Conservation (phyloP, 2,888 invertebrate species). For the Drosophila percnosoma region DNA sequence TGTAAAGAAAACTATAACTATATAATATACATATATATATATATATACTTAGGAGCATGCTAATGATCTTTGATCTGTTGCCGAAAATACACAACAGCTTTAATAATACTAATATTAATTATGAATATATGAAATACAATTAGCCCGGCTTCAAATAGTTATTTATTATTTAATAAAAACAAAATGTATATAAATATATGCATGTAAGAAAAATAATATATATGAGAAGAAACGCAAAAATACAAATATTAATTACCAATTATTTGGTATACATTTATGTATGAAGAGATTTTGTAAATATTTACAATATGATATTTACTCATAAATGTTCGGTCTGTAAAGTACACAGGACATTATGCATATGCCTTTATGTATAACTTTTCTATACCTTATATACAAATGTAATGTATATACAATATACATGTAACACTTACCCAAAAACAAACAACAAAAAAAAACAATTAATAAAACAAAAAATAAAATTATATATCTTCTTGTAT, state of each 20-base stretch:
- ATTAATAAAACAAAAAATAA: conserved; percentile 26
- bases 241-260: conserved; percentile 21
- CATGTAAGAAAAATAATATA: background rate
- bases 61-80: conserved; percentile 18
- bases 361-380: conserved; percentile 1
- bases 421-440: conserved; percentile 17
- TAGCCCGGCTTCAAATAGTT: conserved; percentile 57
- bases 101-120: conserved; percentile 21
- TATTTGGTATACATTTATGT: conserved; percentile 21
- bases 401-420: conserved; percentile 28
- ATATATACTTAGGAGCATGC: background rate
- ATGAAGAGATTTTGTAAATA: conserved; percentile 25
- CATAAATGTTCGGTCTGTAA: conserved; percentile 4
- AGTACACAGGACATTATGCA: conserved; percentile 8
- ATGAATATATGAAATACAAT: conserved; percentile 30
- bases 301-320: conserved; percentile 8
- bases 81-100: conserved; percentile 27
- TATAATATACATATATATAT: background rate
- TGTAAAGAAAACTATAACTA: background rate
- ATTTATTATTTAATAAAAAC: conserved; percentile 32
- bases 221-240: conserved; percentile 8
- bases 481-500: conserved; percentile 16
- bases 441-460: conserved; percentile 18
- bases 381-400: conserved; percentile 11
- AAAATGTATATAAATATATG: background rate